Percentiles rank a stretch among this genome's conserved stretches.
Evolutionary conservation across 2,113 vertebrate genomes (phyloP).

Genomic region (Trichechus manatus): DNA sequence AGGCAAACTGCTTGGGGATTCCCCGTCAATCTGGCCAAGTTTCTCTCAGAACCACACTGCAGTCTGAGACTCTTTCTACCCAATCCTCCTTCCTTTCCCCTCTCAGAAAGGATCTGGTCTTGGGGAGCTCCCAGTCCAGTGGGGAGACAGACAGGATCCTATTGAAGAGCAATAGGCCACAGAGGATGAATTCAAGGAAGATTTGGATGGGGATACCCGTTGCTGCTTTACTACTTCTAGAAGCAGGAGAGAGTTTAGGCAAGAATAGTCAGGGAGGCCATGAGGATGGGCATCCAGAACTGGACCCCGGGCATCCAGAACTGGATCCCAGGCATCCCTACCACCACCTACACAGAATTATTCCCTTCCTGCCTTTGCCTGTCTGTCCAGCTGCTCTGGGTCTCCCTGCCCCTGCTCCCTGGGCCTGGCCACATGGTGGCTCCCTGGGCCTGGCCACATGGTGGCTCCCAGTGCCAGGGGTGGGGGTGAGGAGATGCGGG

Average conservation of each 20-base stretch:
- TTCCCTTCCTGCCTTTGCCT: not conserved
- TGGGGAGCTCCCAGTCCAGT: not conserved
- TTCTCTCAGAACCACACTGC: constrained; percentile 36
- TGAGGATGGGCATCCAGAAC: not conserved
- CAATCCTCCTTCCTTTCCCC: not conserved
- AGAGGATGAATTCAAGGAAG: not conserved
- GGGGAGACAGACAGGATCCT: constrained; percentile 4
- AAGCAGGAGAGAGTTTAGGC: not conserved
- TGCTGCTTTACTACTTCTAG: not conserved
- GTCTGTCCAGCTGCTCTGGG: not conserved
- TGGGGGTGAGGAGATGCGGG: constrained; percentile 54
- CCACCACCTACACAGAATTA: not conserved
- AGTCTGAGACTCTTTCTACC: not conserved
- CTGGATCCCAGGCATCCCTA: not conserved
- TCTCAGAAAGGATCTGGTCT: not conserved
- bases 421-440: constrained; percentile 27
- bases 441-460: constrained; percentile 36
- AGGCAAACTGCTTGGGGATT: constrained; percentile 15
- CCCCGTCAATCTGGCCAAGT: not conserved
- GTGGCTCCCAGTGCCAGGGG: constrained; percentile 57
- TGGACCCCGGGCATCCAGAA: not conserved
- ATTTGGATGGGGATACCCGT: not conserved
- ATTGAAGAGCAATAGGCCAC: not conserved
- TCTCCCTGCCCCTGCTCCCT: not conserved
- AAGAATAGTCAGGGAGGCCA: not conserved